Percentiles rank a stretch among this genome's conserved stretches.
Evolutionary conservation across 2,888 invertebrate genomes (phyloP).

Genomic region (Julus scandinavius): DNA sequence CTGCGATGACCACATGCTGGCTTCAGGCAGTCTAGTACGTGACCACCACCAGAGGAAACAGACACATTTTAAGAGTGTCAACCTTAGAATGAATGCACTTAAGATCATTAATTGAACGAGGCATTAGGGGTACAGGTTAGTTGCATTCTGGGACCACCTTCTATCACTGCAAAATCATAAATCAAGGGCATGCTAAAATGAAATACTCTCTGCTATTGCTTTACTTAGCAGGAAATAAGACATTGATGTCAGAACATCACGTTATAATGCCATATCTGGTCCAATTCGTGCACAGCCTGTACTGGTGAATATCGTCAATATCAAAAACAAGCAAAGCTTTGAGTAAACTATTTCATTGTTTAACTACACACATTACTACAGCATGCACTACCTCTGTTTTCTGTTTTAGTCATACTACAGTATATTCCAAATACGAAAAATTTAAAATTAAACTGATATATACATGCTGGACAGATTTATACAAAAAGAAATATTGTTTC

Average conservation of each 20-base stretch:
- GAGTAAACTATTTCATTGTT: too few species aligned
- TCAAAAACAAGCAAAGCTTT: too few species aligned
- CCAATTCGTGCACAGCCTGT: too few species aligned
- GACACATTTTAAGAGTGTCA: not conserved
- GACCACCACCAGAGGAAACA: not conserved
- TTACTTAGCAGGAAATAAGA: too few species aligned
- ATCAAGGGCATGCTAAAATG: not conserved
- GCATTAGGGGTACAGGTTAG: not conserved
- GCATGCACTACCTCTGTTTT: too few species aligned
- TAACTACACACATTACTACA: too few species aligned
- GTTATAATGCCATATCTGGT: too few species aligned
- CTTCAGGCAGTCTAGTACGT: not conserved
- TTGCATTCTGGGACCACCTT: not conserved
- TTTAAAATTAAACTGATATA: not conserved
- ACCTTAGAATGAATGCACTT: not conserved
- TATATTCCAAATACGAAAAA: too few species aligned
- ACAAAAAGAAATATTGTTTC: not conserved
- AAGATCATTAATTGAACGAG: constrained; percentile 12
- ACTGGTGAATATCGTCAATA: too few species aligned
- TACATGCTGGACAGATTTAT: not conserved
- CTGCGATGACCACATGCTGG: constrained; percentile 18
- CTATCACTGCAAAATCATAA: not conserved
- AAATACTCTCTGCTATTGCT: not conserved
- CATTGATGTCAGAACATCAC: not conserved
- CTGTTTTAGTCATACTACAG: too few species aligned